These are phyloP conservation scores for Dynastes tityus DNA, from an alignment of 2,888 invertebrate species.

Conservation along the genomic window DNA sequence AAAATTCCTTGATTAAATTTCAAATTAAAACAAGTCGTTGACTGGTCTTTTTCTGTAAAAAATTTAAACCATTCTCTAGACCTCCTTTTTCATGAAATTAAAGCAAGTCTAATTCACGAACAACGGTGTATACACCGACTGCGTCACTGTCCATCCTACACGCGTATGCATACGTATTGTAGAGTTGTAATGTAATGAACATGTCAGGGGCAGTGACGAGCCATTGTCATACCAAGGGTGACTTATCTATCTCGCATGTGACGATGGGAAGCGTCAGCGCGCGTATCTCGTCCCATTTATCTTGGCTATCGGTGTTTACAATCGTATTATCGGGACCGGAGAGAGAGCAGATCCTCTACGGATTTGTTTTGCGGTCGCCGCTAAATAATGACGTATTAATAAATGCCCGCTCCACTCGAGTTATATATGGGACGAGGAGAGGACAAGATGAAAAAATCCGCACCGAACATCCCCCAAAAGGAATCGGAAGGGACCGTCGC, in stretches of 20 bases:
- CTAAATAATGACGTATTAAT: constrained; percentile 47
- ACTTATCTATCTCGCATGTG: constrained; percentile 57
- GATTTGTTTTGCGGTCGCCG: constrained; percentile 50
- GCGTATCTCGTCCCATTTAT: constrained; percentile 58
- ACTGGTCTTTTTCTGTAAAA: no score
- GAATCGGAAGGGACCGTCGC: neutral
- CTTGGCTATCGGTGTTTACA: constrained; percentile 61
- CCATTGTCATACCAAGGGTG: constrained; percentile 61
- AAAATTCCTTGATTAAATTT: no score
- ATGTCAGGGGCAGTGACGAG: constrained; percentile 65
- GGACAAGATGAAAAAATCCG: neutral
- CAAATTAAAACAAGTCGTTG: no score
- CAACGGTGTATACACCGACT: neutral
- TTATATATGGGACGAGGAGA: neutral
- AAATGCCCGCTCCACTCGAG: constrained; percentile 14
- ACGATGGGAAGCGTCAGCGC: constrained; percentile 55
- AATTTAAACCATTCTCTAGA: no score
- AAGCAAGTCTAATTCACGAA: neutral
- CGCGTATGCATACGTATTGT: neutral
- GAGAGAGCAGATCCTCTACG: constrained; percentile 48
- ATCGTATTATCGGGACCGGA: constrained; percentile 58
- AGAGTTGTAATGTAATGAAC: constrained; percentile 63
- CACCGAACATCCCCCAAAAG: neutral
- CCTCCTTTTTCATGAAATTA: neutral
- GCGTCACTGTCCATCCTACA: neutral